Conservation (phyloP, 2,888 invertebrate species). For the Tenthredo distinguenda region DNA sequence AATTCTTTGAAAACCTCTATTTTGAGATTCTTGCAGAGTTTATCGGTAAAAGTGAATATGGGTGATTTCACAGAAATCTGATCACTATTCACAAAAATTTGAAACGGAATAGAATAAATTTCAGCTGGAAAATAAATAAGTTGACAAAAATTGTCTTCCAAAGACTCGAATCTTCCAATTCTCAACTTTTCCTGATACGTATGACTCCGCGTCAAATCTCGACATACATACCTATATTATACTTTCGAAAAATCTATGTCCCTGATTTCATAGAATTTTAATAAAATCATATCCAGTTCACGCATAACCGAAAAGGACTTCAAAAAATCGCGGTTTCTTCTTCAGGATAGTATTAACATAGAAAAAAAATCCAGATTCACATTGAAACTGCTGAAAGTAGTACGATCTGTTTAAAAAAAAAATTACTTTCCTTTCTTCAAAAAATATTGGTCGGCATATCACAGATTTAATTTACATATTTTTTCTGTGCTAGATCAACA, state of each 20-base stretch:
- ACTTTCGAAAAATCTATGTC: not conserved
- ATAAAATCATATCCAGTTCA: not conserved
- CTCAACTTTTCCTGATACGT: too few relatives aligned
- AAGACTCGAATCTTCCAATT: not conserved
- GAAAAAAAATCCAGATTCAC: not conserved
- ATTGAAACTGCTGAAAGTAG: not conserved
- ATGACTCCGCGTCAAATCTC: too few relatives aligned
- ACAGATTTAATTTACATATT: not conserved
- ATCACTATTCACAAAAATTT: not conserved
- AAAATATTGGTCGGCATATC: not conserved
- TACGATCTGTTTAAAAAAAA: not conserved
- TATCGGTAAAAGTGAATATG: not conserved
- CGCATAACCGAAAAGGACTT: not conserved
- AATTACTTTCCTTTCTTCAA: not conserved
- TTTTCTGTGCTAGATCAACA: slow-evolving; percentile 62
- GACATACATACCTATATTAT: not conserved
- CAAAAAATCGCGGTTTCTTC: not conserved
- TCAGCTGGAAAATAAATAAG: not conserved
- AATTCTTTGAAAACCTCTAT: not conserved
- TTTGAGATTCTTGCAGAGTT: not conserved
- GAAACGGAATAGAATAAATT: not conserved
- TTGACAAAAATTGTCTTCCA: not conserved
- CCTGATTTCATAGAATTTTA: not conserved
- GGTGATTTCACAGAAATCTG: not conserved
- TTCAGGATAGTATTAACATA: not conserved